These are phyloP conservation scores for Arge pagana DNA, from an alignment of 2,888 invertebrate species.

Conservation along the genomic window DNA sequence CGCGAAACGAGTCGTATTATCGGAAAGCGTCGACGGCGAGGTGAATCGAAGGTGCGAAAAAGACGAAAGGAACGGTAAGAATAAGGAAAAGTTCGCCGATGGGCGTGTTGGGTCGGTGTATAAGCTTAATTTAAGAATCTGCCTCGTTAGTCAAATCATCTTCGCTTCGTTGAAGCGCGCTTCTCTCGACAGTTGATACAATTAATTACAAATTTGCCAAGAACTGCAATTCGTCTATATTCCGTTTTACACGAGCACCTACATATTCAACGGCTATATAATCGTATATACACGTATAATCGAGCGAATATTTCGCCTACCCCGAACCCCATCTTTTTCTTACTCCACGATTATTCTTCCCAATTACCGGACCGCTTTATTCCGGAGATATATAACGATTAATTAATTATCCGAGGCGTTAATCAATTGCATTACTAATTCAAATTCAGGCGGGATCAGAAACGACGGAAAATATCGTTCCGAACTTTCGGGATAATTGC, in stretches of 20 bases:
- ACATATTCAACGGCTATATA: background rate
- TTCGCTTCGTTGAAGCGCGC: constrained; percentile 47
- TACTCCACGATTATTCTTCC: background rate
- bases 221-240: background rate
- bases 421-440: constrained; percentile 4
- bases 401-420: constrained; percentile 26
- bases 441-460: too few species aligned
- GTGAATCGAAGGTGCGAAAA: constrained; percentile 13
- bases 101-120: constrained; percentile 27
- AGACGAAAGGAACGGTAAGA: constrained; percentile 25
- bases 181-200: constrained; percentile 45
- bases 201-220: constrained; percentile 48
- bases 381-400: constrained; percentile 44
- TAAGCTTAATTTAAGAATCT: constrained; percentile 56
- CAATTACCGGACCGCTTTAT: constrained; percentile 29
- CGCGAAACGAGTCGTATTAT: constrained; percentile 36
- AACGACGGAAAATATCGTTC: too few species aligned
- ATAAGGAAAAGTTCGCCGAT: constrained; percentile 13
- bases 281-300: background rate
- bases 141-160: constrained; percentile 55
- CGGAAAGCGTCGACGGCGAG: constrained; percentile 26
- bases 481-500: constrained; percentile 20
- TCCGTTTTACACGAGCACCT: too few species aligned
- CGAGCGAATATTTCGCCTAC: background rate
- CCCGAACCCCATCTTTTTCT: too few species aligned